Base-by-base conservation (phyloP, 2,888 invertebrate species). In the Acheta domesticus region DNA sequence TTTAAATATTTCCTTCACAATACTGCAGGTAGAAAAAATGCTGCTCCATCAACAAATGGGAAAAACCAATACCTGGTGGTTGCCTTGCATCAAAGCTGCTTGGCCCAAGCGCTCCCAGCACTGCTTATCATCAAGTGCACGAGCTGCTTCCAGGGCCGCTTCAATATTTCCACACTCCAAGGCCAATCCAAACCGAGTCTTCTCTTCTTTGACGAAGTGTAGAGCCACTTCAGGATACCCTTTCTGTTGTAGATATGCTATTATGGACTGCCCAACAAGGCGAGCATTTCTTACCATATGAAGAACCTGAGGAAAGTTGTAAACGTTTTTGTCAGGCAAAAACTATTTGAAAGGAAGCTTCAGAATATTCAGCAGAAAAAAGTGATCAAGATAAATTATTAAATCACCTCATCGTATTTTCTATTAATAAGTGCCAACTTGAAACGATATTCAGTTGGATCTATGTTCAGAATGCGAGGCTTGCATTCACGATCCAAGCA, bases 201-300 rank as follows among this genome's bases (percentile, higher is more conserved):
- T 98, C 82, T 99, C 96, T 86, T 99, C 99, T 87, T 99, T 99
- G 2, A 99, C 99, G 88, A 99, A 99, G 87, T 99, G 99, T 8
- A 99, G 89, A 0, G 99, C 99, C 14, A 99, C 98, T 88, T 99
- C 99, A 0, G 99, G 99, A 86, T 99, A 99, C 2, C 99, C 98
- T 88, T 99, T 99, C 87, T 98, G 97, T 87, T 99, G 99, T 80
- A 99, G 89, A 86, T 99, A 99, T 0, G 99, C 96, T 84, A 99
- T 99, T 85, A 99, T 99, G 80, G 98, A 97, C 89, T 99, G 99
- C 0, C 99, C 99, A 16, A 99, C 98, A 0, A 99, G 89, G 84
- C 98, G 95, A 14, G 98, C 95, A 81, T 96, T 97, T 75, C 97
- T 91, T 48, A 99, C 99, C 97, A 99, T 99, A 85, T 91, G 90